phyloP scores from a whole-genome alignment of 2,888 invertebrate genomes.

The Caradrina clavipalpis region DNA sequence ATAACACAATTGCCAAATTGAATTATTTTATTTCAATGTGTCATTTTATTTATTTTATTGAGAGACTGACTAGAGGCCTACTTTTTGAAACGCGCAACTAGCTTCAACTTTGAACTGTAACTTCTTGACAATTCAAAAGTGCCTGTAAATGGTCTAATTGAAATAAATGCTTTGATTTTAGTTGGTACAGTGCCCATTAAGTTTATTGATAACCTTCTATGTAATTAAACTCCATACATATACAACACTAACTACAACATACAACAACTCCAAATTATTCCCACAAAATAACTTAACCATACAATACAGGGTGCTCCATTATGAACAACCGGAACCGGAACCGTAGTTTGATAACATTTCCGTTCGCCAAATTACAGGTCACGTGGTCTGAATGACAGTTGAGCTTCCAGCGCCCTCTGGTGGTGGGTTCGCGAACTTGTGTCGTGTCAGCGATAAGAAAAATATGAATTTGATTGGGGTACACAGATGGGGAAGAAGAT shows the following conservation, averaged over 20 bases:
- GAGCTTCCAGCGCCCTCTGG: conserved; percentile 42
- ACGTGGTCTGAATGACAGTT: conserved; percentile 72
- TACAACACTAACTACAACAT: not conserved
- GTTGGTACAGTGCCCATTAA: no score
- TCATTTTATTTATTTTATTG: no score
- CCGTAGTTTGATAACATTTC: conserved; percentile 72
- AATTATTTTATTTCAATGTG: no score
- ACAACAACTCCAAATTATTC: conserved; percentile 6
- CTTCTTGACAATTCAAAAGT: no score
- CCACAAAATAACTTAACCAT: conserved; percentile 22
- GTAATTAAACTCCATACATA: not conserved
- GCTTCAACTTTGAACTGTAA: no score
- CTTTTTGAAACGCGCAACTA: no score
- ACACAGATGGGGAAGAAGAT: conserved; percentile 1
- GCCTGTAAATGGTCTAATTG: no score
- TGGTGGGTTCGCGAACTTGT: conserved; percentile 31
- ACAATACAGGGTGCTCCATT: conserved; percentile 46
- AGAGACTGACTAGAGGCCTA: no score
- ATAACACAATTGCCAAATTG: no score
- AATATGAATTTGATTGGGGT: conserved; percentile 20
- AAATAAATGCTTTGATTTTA: no score
- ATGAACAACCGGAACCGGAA: conserved; percentile 63
- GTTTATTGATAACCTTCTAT: no score
- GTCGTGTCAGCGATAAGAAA: conserved; percentile 13
- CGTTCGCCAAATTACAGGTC: conserved; percentile 70